Percentiles rank a stretch among this genome's conserved stretches.
These are phyloP conservation scores for Coecobrya sp. DNA, from an alignment of 2,888 invertebrate species.

Conservation along the genomic window DNA sequence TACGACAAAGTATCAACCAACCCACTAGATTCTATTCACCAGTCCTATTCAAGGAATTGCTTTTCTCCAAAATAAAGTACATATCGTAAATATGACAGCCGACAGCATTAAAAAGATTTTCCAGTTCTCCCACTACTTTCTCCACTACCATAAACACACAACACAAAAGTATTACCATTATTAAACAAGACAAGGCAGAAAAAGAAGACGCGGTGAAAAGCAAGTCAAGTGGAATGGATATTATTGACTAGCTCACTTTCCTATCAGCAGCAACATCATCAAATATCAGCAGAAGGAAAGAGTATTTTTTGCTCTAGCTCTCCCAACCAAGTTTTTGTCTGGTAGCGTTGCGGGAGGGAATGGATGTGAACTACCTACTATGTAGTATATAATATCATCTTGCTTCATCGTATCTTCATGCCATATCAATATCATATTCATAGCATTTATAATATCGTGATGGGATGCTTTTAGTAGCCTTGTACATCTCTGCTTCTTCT, in stretches of 20 bases:
- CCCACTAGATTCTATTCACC: no score
- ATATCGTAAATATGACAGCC: not conserved
- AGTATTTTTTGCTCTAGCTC: not conserved
- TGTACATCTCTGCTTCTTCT: not conserved
- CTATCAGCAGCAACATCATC: not conserved
- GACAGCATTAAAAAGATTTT: slow-evolving; percentile 15
- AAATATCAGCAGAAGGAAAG: slow-evolving; percentile 3
- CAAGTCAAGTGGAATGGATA: slow-evolving; percentile 40
- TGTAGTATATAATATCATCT: slow-evolving; percentile 24
- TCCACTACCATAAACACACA: not conserved
- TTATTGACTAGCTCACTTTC: slow-evolving; percentile 17
- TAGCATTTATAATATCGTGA: slow-evolving; percentile 22
- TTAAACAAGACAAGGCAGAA: slow-evolving; percentile 1
- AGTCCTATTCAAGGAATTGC: not conserved
- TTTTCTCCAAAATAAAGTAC: not conserved
- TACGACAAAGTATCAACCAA: no score
- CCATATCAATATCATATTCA: slow-evolving; percentile 14
- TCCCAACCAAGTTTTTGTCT: not conserved
- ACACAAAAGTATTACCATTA: not conserved
- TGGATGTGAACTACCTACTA: slow-evolving; percentile 14
- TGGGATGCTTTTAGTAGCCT: slow-evolving; percentile 19
- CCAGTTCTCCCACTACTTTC: not conserved
- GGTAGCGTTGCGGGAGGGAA: not conserved
- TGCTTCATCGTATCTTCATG: slow-evolving; percentile 10
- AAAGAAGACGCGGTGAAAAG: not conserved